Conservation (phyloP, 2,113 vertebrate genomes). For the Condylura cristata region DNA sequence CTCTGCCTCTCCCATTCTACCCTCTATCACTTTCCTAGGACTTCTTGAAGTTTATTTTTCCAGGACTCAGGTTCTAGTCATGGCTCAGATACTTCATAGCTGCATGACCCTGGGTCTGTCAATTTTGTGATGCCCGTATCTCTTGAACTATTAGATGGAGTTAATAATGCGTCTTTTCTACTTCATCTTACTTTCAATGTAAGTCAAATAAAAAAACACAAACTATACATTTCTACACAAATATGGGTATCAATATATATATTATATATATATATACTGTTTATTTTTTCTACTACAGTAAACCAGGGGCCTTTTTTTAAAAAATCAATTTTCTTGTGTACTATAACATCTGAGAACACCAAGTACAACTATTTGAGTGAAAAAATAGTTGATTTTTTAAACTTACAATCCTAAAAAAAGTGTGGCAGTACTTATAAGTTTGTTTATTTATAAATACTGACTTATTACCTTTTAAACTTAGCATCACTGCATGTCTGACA, state of each 20-base stretch:
- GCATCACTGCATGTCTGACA: background rate
- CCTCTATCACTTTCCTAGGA: background rate
- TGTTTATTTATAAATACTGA: background rate
- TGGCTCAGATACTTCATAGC: background rate
- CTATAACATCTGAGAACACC: background rate
- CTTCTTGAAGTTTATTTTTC: background rate
- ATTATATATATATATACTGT: too few species aligned
- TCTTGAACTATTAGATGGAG: background rate
- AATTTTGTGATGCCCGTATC: background rate
- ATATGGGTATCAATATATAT: background rate
- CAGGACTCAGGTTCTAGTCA: background rate
- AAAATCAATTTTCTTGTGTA: background rate
- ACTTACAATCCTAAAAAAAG: background rate
- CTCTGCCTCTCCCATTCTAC: background rate
- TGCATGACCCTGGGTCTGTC: background rate
- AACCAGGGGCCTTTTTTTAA: conserved; percentile 6
- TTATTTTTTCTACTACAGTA: background rate
- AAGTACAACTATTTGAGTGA: background rate
- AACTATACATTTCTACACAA: background rate
- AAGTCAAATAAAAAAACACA: background rate
- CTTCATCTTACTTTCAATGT: background rate
- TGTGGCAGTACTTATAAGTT: background rate
- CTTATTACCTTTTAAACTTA: conserved; percentile 28
- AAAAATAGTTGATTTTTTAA: background rate
- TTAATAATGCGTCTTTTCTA: background rate